Conservation (phyloP, 2,113 vertebrate genomes). For the Cettia cetti region DNA sequence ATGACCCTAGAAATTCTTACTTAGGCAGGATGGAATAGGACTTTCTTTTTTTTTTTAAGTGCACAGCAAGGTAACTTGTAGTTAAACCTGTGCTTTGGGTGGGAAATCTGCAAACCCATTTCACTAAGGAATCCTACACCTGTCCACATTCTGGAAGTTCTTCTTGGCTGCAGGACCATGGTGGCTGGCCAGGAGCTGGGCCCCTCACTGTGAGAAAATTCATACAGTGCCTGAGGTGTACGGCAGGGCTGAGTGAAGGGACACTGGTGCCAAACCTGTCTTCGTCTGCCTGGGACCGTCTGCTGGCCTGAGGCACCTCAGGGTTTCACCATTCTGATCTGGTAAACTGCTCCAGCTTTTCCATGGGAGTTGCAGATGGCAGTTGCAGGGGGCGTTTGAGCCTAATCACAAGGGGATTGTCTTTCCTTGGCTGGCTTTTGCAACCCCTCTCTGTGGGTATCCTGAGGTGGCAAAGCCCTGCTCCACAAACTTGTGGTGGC, state of each 20-base stretch:
- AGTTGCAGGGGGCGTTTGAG: not conserved
- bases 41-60: not conserved
- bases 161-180: not conserved
- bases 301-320: not conserved
- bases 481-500: not conserved
- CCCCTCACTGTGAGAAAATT: rapidly evolving
- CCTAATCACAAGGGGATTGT: not conserved
- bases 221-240: not conserved
- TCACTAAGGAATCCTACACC: not conserved
- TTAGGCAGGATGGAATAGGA: not conserved
- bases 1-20: slow-evolving; percentile 9
- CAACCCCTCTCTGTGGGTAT: rapidly evolving
- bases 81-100: not conserved
- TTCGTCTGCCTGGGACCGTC: not conserved
- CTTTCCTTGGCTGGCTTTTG: not conserved
- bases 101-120: not conserved
- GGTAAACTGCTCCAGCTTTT: not conserved
- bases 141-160: not conserved
- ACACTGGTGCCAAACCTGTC: not conserved
- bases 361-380: not conserved
- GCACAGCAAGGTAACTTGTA: not conserved
- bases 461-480: not conserved
- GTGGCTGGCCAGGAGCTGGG: not conserved
- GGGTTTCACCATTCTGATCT: not conserved
- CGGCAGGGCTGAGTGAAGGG: not conserved